phyloP scores from a whole-genome alignment of 2,797 vertebrate species.

The Tapirus indicus region DNA sequence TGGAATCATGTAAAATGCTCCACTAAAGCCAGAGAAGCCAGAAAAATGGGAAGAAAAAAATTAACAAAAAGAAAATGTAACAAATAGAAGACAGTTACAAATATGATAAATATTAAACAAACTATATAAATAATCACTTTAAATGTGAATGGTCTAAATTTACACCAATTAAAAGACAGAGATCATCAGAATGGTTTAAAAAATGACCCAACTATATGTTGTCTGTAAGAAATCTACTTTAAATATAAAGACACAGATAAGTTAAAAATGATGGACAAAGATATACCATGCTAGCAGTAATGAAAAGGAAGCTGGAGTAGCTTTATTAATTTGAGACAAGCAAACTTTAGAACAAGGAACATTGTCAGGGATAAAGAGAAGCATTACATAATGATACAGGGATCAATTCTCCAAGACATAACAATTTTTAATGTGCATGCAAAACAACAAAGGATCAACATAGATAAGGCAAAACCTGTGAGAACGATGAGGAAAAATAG shows the following conservation, averaged over 20 bases:
- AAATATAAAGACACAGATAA: not conserved
- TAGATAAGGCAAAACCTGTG: not conserved
- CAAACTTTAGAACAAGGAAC: not conserved
- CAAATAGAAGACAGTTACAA: not conserved
- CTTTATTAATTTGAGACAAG: not conserved
- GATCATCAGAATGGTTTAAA: not conserved
- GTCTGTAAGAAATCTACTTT: not conserved
- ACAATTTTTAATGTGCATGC: not conserved
- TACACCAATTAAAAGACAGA: not conserved
- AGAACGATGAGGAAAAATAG: not conserved
- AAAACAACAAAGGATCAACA: not conserved
- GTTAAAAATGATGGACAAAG: not conserved
- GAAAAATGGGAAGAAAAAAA: not conserved
- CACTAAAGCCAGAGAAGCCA: not conserved
- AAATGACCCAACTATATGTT: not conserved
- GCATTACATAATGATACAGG: not conserved
- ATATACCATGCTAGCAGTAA: not conserved
- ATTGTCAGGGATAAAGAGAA: not conserved
- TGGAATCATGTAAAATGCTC: not conserved
- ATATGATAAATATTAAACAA: not conserved
- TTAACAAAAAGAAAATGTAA: not conserved
- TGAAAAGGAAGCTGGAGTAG: not conserved
- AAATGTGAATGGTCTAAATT: not conserved
- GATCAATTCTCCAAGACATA: not conserved
- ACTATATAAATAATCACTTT: not conserved